Conservation (phyloP, 2,888 invertebrate species). For the Plebejus argus region DNA sequence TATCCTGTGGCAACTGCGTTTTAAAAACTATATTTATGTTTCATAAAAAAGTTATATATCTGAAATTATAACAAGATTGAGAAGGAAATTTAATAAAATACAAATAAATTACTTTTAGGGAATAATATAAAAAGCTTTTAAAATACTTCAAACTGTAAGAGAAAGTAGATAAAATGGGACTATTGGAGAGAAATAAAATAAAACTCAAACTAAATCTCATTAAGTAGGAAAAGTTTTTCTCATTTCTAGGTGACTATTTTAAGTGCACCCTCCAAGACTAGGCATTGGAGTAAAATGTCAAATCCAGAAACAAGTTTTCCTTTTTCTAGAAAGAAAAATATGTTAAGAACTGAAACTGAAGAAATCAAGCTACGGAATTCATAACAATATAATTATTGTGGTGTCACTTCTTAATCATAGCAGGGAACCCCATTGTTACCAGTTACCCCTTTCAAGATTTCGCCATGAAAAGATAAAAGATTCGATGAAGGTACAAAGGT, state of each 20-base stretch:
- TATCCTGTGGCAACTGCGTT: background rate
- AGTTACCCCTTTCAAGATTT: background rate
- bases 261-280: background rate
- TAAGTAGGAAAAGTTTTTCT: constrained; percentile 11
- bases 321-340: background rate
- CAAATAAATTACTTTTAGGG: background rate
- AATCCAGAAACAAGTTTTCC: background rate
- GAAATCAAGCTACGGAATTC: background rate
- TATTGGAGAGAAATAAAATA: background rate
- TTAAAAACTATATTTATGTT: background rate
- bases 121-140: background rate
- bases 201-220: constrained; percentile 8
- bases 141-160: background rate
- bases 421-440: background rate
- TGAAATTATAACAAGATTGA: background rate
- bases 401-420: no score
- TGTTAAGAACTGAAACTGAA: background rate
- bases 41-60: background rate
- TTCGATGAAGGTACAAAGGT: background rate
- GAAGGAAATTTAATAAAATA: background rate
- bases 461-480: background rate
- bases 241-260: background rate
- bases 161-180: background rate
- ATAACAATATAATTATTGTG: background rate
- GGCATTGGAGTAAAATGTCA: background rate